A percentile compares a stretch with the other conserved stretches of the same genome.
Conservation (phyloP, 2,888 invertebrate species). For the Patella pellucida region DNA sequence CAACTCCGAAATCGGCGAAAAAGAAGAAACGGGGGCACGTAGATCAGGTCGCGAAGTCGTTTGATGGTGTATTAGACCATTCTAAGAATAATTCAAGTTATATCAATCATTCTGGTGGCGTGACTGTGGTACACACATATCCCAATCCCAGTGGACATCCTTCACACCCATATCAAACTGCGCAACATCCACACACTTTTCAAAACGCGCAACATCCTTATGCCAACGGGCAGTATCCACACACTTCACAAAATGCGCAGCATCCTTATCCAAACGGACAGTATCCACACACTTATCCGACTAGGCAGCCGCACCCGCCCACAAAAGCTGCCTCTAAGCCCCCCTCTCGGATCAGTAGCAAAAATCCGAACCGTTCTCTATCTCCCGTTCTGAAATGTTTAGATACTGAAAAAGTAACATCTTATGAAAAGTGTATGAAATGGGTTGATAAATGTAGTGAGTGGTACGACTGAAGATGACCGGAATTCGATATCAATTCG, state of each 20-base stretch:
- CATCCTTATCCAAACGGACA: neutral
- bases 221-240: neutral
- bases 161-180: neutral
- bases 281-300: neutral
- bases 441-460: slow-evolving; percentile 19
- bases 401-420: slow-evolving; percentile 11
- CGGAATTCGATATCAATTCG: too few relatives aligned
- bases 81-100: neutral
- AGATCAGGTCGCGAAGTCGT: neutral
- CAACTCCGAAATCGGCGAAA: neutral
- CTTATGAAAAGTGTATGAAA: slow-evolving; percentile 16
- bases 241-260: neutral
- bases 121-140: neutral
- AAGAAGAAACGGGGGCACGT: neutral
- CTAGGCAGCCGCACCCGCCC: neutral
- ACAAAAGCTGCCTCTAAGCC: neutral
- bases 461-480: neutral
- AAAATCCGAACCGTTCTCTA: neutral
- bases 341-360: neutral
- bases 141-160: neutral
- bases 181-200: neutral
- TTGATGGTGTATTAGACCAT: too few relatives aligned
- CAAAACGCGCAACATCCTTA: neutral
- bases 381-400: slow-evolving; percentile 4
- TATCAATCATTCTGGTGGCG: neutral